These are phyloP conservation scores for Metallyticus violacea DNA, from an alignment of 2,888 invertebrate genomes.

Conservation along the genomic window DNA sequence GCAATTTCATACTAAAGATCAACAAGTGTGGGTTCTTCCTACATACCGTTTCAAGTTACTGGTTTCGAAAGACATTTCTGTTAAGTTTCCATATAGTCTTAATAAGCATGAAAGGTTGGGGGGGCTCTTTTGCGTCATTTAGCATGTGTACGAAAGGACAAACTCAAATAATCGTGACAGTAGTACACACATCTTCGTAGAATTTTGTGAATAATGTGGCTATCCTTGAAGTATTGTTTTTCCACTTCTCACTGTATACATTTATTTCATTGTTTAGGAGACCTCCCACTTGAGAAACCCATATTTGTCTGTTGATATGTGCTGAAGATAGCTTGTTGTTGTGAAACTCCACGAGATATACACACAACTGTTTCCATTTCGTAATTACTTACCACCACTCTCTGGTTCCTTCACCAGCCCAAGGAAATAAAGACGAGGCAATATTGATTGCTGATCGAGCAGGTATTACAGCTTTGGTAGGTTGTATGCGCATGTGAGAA, in stretches of 20 bases:
- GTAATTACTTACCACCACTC: background rate
- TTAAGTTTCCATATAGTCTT: too few relatives aligned
- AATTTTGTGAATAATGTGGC: background rate
- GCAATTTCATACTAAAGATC: too few relatives aligned
- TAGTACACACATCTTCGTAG: background rate
- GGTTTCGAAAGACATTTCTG: too few relatives aligned
- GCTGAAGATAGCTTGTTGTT: background rate
- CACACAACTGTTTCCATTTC: background rate
- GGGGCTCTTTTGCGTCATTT: background rate
- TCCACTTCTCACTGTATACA: background rate
- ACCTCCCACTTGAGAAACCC: background rate
- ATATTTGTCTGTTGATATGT: too few relatives aligned
- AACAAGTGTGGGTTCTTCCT: too few relatives aligned
- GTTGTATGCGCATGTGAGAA: background rate
- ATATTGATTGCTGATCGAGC: background rate
- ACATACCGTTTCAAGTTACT: too few relatives aligned
- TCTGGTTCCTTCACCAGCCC: background rate
- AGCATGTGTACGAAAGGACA: background rate
- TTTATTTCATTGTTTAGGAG: background rate
- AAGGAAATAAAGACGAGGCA: background rate
- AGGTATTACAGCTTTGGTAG: background rate
- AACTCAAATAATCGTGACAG: background rate
- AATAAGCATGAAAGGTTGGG: too few relatives aligned
- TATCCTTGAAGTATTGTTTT: background rate
- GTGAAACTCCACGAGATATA: background rate